phyloP scores from a whole-genome alignment of 1,140 invertebrate genomes.

The Drosophila lacteicornis region DNA sequence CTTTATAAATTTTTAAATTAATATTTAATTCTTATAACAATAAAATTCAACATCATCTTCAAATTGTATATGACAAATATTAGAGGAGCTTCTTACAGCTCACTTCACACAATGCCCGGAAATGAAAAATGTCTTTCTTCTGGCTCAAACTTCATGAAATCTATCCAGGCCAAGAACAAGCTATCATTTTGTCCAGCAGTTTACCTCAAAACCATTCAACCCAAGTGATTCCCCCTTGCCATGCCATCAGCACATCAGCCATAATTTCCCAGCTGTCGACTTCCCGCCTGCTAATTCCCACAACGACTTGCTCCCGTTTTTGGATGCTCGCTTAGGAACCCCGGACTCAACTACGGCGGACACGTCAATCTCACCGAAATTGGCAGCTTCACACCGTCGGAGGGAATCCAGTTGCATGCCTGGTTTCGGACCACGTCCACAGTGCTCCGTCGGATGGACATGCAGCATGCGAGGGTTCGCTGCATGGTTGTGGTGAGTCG shows the following conservation, averaged over 20 bases:
- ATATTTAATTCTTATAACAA: background rate
- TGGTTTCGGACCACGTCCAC: slow-evolving; percentile 85
- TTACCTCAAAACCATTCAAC: slow-evolving; percentile 11
- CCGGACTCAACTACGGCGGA: slow-evolving; percentile 86
- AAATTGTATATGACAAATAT: background rate
- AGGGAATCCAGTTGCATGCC: slow-evolving; percentile 76
- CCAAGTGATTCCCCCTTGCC: background rate
- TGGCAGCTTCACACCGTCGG: slow-evolving; percentile 82
- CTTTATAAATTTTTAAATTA: background rate
- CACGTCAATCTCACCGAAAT: slow-evolving; percentile 85
- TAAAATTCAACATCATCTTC: background rate
- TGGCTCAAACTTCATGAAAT: background rate
- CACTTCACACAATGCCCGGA: background rate
- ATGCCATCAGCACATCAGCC: slow-evolving; percentile 30
- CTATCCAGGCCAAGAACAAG: background rate
- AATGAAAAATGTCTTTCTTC: background rate
- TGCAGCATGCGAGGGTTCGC: slow-evolving; percentile 85
- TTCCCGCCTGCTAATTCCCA: slow-evolving; percentile 38
- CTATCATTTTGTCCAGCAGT: slow-evolving; percentile 1
- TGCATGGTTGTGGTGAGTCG: slow-evolving; percentile 85
- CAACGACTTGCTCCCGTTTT: slow-evolving; percentile 32
- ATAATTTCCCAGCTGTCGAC: slow-evolving; percentile 30
- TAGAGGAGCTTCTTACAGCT: background rate
- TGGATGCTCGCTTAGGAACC: slow-evolving; percentile 79
- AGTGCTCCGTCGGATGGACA: slow-evolving; percentile 85